Evolutionary conservation across 2,797 vertebrate species (phyloP).

Genomic region (Alcedo atthis): DNA sequence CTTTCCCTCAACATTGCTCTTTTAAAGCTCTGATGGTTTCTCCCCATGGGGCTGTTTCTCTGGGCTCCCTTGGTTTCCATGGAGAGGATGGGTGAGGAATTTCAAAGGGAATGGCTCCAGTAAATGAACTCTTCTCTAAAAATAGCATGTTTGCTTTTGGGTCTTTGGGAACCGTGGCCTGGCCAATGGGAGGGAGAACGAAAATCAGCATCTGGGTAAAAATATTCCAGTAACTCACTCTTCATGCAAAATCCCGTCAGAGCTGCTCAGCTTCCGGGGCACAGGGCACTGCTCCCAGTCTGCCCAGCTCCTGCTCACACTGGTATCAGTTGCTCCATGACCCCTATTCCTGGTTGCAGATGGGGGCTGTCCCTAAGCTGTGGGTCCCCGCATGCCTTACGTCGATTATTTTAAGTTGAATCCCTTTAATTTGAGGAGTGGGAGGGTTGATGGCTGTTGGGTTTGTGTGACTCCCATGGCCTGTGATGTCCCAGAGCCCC

Average conservation of each 20-base stretch:
- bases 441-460: not conserved
- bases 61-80: slow-evolving; percentile 59
- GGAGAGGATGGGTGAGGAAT: slow-evolving; percentile 78
- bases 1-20: not conserved
- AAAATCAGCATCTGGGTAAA: slow-evolving; percentile 65
- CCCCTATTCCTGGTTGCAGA: not conserved
- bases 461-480: not conserved
- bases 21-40: slow-evolving; percentile 36
- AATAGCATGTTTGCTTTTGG: slow-evolving; percentile 77
- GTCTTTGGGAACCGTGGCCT: slow-evolving; percentile 63
- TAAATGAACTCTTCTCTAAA: slow-evolving; percentile 79
- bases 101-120: slow-evolving; percentile 79
- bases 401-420: not conserved
- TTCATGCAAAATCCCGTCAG: not conserved
- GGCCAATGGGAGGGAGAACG: slow-evolving; percentile 3
- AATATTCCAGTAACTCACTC: slow-evolving; percentile 40
- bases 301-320: not conserved
- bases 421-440: not conserved
- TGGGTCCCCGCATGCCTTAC: not conserved
- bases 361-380: not conserved
- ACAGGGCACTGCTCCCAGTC: not conserved
- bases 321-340: not conserved
- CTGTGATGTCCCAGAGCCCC: not conserved
- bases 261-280: not conserved
- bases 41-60: slow-evolving; percentile 60